Conservation (phyloP, 2,113 vertebrate species). For the Gambusia holbrooki region DNA sequence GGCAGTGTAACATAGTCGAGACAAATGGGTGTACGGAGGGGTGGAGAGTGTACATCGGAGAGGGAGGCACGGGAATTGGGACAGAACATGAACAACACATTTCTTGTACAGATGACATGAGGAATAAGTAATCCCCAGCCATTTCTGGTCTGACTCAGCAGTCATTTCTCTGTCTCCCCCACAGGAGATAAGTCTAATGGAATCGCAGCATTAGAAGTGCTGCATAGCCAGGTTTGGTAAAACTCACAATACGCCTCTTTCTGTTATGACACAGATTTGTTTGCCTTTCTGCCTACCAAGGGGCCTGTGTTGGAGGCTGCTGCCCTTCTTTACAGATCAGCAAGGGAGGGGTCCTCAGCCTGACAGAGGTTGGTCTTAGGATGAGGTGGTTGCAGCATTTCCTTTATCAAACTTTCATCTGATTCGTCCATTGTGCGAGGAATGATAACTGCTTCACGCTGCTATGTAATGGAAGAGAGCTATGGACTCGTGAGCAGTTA, state of each 20-base stretch:
- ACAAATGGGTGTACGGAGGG: constrained; percentile 54
- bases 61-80: constrained; percentile 52
- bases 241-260: constrained; percentile 66
- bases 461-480: constrained; percentile 69
- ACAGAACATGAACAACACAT: constrained; percentile 61
- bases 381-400: constrained; percentile 38
- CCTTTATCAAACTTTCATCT: constrained; percentile 48
- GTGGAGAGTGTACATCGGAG: constrained; percentile 46
- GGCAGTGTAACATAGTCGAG: constrained; percentile 75
- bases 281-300: constrained; percentile 55
- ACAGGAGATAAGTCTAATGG: constrained; percentile 71
- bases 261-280: constrained; percentile 67
- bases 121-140: constrained; percentile 66
- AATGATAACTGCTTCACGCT: constrained; percentile 59
- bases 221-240: constrained; percentile 60
- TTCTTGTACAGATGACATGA: constrained; percentile 65
- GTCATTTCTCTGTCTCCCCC: constrained; percentile 63
- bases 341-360: constrained; percentile 55
- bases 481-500: constrained; percentile 77
- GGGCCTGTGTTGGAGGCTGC: constrained; percentile 54
- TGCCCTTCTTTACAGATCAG: constrained; percentile 49
- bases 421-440: constrained; percentile 51
- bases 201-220: constrained; percentile 64
- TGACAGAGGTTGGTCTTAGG: constrained; percentile 50
- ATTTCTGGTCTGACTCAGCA: constrained; percentile 73